phyloP scores from a whole-genome alignment of 2,113 vertebrate species.

The Pelecanus crispus region DNA sequence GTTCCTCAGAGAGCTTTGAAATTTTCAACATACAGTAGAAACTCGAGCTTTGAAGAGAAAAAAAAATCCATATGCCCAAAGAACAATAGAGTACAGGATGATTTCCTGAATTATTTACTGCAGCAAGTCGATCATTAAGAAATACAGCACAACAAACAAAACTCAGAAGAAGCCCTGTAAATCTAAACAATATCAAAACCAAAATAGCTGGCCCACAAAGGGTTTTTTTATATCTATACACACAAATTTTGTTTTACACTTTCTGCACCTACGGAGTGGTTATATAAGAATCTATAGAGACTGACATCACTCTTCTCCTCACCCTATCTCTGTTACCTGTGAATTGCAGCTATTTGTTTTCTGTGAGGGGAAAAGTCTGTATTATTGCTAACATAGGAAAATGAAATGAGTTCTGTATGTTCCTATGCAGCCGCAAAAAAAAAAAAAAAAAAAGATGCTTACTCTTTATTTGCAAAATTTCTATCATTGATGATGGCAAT shows the following conservation, averaged over 20 bases:
- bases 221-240: neutral
- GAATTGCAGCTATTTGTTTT: neutral
- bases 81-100: conserved; percentile 56
- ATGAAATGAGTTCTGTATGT: neutral
- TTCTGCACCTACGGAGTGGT: neutral
- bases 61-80: conserved; percentile 44
- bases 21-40: conserved; percentile 56
- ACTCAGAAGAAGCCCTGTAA: conserved; percentile 6
- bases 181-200: conserved; percentile 1
- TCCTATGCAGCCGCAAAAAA: neutral
- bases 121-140: conserved; percentile 55
- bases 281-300: neutral
- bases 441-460: neutral
- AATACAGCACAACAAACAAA: conserved; percentile 15
- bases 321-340: neutral
- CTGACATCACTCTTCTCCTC: neutral
- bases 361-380: neutral
- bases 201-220: neutral
- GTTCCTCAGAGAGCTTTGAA: conserved; percentile 57
- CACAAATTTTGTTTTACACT: neutral
- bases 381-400: neutral
- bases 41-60: conserved; percentile 39
- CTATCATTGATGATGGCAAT: neutral
- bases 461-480: neutral
- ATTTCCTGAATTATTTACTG: conserved; percentile 68